A percentile compares a stretch with the other conserved stretches of the same genome.
Evolutionary conservation across 2,113 vertebrate genomes (phyloP).

Genomic region (Xiphophorus hellerii): DNA sequence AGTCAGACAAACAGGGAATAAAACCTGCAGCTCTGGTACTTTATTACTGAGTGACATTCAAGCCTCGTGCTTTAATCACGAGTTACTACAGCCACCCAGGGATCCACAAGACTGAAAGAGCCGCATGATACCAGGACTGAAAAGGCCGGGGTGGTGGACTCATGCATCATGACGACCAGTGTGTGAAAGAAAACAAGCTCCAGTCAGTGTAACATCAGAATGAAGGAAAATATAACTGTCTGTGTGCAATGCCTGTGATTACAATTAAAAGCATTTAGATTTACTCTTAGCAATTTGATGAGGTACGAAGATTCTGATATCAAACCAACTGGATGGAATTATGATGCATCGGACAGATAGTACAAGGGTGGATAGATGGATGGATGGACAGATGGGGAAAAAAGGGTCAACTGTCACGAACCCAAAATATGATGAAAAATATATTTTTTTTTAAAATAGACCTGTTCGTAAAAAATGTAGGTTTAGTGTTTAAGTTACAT

Average conservation of each 20-base stretch:
- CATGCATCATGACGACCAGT: slow-evolving; percentile 1
- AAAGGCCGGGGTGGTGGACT: slow-evolving; percentile 5
- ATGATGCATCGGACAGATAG: too few relatives aligned
- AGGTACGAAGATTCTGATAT: neutral
- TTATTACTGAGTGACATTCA: slow-evolving; percentile 64
- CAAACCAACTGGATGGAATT: too few relatives aligned
- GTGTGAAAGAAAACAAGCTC: neutral
- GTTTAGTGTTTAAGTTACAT: too few relatives aligned
- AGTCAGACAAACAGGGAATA: slow-evolving; percentile 63
- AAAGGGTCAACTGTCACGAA: too few relatives aligned
- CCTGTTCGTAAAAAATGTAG: too few relatives aligned
- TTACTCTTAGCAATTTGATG: neutral
- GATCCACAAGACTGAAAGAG: slow-evolving; percentile 16
- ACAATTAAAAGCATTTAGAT: slow-evolving; percentile 49
- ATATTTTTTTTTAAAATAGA: too few relatives aligned
- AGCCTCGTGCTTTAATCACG: slow-evolving; percentile 47
- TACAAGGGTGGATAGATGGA: too few relatives aligned
- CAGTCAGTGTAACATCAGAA: slow-evolving; percentile 21
- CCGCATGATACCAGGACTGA: slow-evolving; percentile 23
- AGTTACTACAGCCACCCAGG: slow-evolving; percentile 37
- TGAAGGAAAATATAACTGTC: slow-evolving; percentile 32
- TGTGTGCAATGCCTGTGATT: slow-evolving; percentile 44
- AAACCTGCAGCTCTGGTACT: slow-evolving; percentile 49
- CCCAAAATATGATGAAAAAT: too few relatives aligned
- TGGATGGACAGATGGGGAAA: too few relatives aligned